A percentile compares a stretch with the other conserved stretches of the same genome.
phyloP scores from a whole-genome alignment of 2,888 invertebrate genomes.

The Epinotia ramella region DNA sequence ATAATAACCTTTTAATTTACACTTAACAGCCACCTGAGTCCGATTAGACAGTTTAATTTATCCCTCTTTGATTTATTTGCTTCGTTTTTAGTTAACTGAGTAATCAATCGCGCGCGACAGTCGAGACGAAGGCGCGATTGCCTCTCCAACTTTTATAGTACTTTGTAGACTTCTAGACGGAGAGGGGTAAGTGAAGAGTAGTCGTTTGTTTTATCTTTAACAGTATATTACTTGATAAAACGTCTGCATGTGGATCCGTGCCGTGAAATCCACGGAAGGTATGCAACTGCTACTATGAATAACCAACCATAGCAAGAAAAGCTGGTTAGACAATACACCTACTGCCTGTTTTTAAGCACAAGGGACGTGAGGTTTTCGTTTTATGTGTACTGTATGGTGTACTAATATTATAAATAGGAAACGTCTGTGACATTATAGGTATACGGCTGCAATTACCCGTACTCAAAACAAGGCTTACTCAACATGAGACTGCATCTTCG shows the following conservation, averaged over 20 bases:
- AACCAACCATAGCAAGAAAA: too few relatives aligned
- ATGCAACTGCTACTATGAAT: too few relatives aligned
- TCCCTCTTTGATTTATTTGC: slow-evolving; percentile 18
- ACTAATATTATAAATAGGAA: too few relatives aligned
- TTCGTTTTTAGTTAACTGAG: slow-evolving; percentile 22
- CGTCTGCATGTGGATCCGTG: too few relatives aligned
- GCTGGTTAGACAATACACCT: too few relatives aligned
- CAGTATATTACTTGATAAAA: not conserved
- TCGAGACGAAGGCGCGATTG: slow-evolving; percentile 1
- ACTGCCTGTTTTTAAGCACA: too few relatives aligned
- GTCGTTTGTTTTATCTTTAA: not conserved
- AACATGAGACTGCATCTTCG: not conserved
- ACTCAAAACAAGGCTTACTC: not conserved
- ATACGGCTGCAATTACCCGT: not conserved
- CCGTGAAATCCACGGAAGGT: too few relatives aligned
- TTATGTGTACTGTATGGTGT: too few relatives aligned
- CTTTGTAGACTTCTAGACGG: slow-evolving; percentile 4
- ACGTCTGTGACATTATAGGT: too few relatives aligned
- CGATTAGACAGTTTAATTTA: slow-evolving; percentile 22
- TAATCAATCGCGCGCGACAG: slow-evolving; percentile 17
- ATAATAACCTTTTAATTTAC: not conserved
- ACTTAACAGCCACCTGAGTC: slow-evolving; percentile 11
- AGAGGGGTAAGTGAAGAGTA: slow-evolving; percentile 1
- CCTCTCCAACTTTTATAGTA: slow-evolving; percentile 12
- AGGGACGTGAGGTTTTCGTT: too few relatives aligned